Evolutionary conservation across 2,888 invertebrate species (phyloP), one percentile per base, ranked within the genome.

Genomic region (Drosophila peninsularis): DNA sequence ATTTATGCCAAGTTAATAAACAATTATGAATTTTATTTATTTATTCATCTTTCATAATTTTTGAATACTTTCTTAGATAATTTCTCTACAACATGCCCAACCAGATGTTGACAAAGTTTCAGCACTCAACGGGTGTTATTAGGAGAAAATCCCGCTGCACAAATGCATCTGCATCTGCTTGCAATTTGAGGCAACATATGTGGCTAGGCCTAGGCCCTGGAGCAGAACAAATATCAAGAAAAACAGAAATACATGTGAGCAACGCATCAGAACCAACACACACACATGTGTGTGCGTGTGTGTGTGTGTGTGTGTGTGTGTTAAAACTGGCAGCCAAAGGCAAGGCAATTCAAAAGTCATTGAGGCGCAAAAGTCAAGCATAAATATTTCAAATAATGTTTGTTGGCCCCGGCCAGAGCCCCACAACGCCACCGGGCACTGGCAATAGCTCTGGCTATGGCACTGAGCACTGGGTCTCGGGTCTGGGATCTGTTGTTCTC

Each of bases 361-460:
- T 86, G 90, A 86, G 89, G 89, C 85, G 83, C 88, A 89, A 89
- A 85, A 86, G 85, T 89, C 86, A 86, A 88, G 88, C 87, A 86
- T 89, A 86, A 86, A 85, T 80, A 88, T 89, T 86, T 88, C 81
- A 86, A 89, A 88, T 83, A 88, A 72, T 87, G 88, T 74, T 89
- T 85, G 85, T 70, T 84, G 89, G 83, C 83, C 82, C 87, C 83
- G 88, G 34, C 45, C 67, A 61, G 57, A 57, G 67, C 67, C 47
- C 50, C 63, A 70, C 75, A 79, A 79, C 79, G 79, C 75, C 79
- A 75, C 75, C 56, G 75, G 75, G 79, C 79, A 75, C 49, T 61
- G 27, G 71, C 64, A 52, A 37, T 79, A 70, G 86, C 36, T 50
- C 17, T 36, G 32, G 6, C 50, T 50, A 21, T 50, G 5, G 34